These are phyloP conservation scores for Crenuchus spilurus DNA, from an alignment of 2,797 vertebrate genomes.

Conservation along the genomic window DNA sequence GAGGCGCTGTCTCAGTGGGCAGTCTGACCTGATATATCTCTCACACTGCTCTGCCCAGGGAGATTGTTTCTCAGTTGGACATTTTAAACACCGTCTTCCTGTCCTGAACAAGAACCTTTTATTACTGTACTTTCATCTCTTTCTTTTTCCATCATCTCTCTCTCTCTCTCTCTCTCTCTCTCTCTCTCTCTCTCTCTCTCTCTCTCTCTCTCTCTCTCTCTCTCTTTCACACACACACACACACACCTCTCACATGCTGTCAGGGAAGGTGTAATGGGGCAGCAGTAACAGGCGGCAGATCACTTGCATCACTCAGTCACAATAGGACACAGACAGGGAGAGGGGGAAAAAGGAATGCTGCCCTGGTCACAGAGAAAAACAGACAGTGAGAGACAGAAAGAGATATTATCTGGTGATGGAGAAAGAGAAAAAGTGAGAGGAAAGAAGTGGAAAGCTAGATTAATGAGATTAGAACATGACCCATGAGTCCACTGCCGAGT, in stretches of 20 bases:
- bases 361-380: conserved; percentile 4
- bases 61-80: not conserved
- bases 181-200: not conserved
- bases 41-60: not conserved
- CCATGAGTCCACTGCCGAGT: conserved; percentile 1
- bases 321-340: not conserved
- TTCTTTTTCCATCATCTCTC: not conserved
- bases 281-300: conserved; percentile 24
- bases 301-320: conserved; percentile 17
- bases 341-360: not conserved
- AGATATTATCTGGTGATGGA: not conserved
- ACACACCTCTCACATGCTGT: too few relatives aligned
- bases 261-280: conserved; percentile 20
- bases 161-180: conserved; percentile 1
- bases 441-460: conserved; percentile 31
- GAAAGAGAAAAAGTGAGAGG: conserved; percentile 5
- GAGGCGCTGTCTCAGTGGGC: conserved; percentile 1
- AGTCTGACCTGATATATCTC: not conserved
- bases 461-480: conserved; percentile 43
- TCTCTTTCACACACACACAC: too few relatives aligned
- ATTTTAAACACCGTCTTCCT: conserved; percentile 17
- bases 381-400: not conserved
- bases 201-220: not conserved
- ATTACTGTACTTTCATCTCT: conserved; percentile 1
- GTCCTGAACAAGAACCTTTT: not conserved